A percentile compares a stretch with the other conserved stretches of the same genome.
Conservation (phyloP, 2,888 invertebrate species). For the Caenorhabditis virilis region DNA sequence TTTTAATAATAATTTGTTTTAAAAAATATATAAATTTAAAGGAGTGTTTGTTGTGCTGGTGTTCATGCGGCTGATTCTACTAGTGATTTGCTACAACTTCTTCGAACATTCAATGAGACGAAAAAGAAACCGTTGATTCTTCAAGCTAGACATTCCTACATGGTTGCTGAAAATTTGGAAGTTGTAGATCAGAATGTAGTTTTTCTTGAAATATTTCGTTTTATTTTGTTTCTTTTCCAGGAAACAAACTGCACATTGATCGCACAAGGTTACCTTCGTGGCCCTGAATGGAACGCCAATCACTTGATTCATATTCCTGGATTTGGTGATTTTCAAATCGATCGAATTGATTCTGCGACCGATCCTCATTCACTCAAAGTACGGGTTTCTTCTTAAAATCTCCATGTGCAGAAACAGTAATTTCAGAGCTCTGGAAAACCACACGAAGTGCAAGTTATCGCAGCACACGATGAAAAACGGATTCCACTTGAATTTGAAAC, state of each 20-base stretch:
- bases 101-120: slow-evolving; percentile 81
- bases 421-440: slow-evolving; percentile 5
- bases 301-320: slow-evolving; percentile 88
- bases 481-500: slow-evolving; percentile 77
- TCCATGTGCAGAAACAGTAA: no score
- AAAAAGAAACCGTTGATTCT: slow-evolving; percentile 80
- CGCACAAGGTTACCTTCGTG: slow-evolving; percentile 85
- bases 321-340: slow-evolving; percentile 89
- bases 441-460: slow-evolving; percentile 15
- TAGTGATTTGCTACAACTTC: slow-evolving; percentile 76
- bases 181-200: slow-evolving; percentile 70
- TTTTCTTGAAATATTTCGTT: slow-evolving; percentile 50
- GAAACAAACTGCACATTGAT: slow-evolving; percentile 69
- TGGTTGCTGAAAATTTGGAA: slow-evolving; percentile 82
- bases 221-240: slow-evolving; percentile 2
- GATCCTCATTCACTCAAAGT: slow-evolving; percentile 49
- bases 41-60: slow-evolving; percentile 57
- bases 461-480: slow-evolving; percentile 68
- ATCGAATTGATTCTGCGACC: slow-evolving; percentile 70
- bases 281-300: slow-evolving; percentile 83
- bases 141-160: slow-evolving; percentile 82
- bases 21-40: slow-evolving; percentile 1
- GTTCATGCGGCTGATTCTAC: slow-evolving; percentile 77
- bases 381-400: no score
- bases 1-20: neutral